Base-by-base conservation (phyloP, 2,113 vertebrate species). In the Sinosuthora webbiana region DNA sequence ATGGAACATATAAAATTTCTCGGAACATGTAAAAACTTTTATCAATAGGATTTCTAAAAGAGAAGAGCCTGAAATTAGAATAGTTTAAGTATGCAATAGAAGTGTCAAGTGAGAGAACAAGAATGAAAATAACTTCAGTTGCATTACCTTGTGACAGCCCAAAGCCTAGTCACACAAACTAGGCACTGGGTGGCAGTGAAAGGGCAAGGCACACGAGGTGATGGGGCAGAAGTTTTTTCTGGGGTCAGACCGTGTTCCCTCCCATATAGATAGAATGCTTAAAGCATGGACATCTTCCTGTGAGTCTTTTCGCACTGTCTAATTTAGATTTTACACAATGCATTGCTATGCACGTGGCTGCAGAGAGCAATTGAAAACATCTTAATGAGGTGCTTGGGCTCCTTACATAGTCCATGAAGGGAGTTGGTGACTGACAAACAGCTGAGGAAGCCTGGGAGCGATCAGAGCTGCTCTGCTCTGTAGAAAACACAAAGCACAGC, bases 341-440 rank as follows among this genome's bases (percentile, higher is more conserved):
- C 82, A 95, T 60, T 82, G 55, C 73, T 45, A 52, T 59, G 59
- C 79, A 81, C 1, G 0, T 77, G 79, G 65, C 67, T 92, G 86
- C 81, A 94, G 90, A 86, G 62, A 89, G 93, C 89, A 89, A 89
- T 15, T 91, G 89, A 94, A 91, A 93, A 91, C 91, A 90, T 89
- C 87, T 95, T 93, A 95, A 94, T 95, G 96, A 95, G 91, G 86
- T 94, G 69, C 56, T 94, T 77, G 77, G 83, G 69, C 91, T 96
- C 80, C 93, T 94, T 67, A 60, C 75, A 60, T 5, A 71, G 91
- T 23, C 89, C 77, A 23, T 6, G 93, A 94, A 94, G 96, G 88
- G 86, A 90, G 60, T 15, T 60, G 76, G 91, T 94, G 95, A 93
- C 91, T 97, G 94, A 94, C 95, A 91, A 92, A 96, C 87, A 93